phyloP scores from a whole-genome alignment of 2,113 vertebrate species.

The Bufo bufo region DNA sequence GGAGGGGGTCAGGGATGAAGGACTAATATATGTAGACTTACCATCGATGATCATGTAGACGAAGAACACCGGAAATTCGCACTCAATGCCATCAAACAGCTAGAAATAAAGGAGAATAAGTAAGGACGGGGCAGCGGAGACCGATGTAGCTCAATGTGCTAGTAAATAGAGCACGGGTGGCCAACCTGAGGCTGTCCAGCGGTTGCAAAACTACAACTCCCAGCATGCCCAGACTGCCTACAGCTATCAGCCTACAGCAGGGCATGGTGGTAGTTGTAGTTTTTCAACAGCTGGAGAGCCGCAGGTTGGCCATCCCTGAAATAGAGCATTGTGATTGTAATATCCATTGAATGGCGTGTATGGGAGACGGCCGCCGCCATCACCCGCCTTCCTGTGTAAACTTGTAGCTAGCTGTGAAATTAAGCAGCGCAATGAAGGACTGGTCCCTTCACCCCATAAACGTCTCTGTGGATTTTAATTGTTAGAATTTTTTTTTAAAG shows the following conservation, averaged over 20 bases:
- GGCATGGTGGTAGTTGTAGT: too few species aligned
- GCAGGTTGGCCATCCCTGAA: too few species aligned
- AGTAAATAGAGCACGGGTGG: neutral
- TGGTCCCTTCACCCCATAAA: conserved; percentile 62
- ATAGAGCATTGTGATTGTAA: neutral
- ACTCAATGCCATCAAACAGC: conserved; percentile 98
- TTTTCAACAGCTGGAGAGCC: too few species aligned
- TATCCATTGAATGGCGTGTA: neutral
- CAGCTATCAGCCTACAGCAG: too few species aligned
- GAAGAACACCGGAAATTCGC: conserved; percentile 98
- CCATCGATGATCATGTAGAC: conserved; percentile 99
- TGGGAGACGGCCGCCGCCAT: neutral
- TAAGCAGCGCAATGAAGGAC: conserved; percentile 66
- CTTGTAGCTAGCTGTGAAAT: conserved; percentile 68
- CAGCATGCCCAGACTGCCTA: too few species aligned
- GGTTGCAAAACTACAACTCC: too few species aligned
- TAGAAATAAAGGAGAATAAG: conserved; percentile 71
- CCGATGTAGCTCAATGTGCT: conserved; percentile 60
- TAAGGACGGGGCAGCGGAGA: neutral
- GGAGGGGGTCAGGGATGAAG: neutral
- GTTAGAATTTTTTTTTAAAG: conserved; percentile 44
- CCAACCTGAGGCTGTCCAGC: too few species aligned
- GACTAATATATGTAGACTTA: conserved; percentile 71
- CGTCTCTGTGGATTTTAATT: conserved; percentile 58
- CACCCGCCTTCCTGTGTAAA: conserved; percentile 17